Evolutionary conservation across 1,140 invertebrate species (phyloP).

Genomic region (Bilobella aurantiaca): DNA sequence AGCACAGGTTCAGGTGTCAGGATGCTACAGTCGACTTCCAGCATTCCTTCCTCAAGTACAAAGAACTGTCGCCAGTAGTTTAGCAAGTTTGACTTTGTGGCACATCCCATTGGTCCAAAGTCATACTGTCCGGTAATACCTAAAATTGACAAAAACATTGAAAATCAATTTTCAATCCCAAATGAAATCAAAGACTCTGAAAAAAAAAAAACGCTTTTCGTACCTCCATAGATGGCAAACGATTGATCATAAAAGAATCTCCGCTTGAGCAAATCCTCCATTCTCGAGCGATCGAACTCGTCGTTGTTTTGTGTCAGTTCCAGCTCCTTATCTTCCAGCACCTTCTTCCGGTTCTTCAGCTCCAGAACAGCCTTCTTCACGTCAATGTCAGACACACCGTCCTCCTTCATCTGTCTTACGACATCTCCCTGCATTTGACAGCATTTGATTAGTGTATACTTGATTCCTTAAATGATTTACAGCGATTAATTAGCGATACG

Average conservation of each 20-base stretch:
- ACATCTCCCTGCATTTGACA: constrained; percentile 60
- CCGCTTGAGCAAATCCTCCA: constrained; percentile 95
- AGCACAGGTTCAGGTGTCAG: constrained; percentile 92
- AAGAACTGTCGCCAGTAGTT: constrained; percentile 92
- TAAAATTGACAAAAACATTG: constrained; percentile 35
- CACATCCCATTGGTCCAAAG: constrained; percentile 99
- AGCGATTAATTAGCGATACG: constrained; percentile 27
- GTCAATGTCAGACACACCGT: constrained; percentile 77
- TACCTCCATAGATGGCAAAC: constrained; percentile 98
- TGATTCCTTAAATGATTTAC: background rate
- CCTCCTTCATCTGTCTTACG: constrained; percentile 72
- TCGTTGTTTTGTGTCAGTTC: constrained; percentile 57
- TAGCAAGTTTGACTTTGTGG: constrained; percentile 90
- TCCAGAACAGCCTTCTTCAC: constrained; percentile 88
- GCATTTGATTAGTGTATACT: constrained; percentile 1
- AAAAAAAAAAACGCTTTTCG: background rate
- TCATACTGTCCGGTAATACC: constrained; percentile 76
- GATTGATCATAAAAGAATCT: constrained; percentile 98
- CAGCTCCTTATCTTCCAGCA: constrained; percentile 87
- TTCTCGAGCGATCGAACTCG: constrained; percentile 79
- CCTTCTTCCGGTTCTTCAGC: constrained; percentile 79
- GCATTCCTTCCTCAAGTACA: constrained; percentile 93
- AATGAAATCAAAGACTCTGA: background rate
- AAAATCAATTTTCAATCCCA: background rate
- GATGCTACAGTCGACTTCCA: constrained; percentile 96